Conservation (phyloP, 2,888 invertebrate species). For the Dryococelus australis region DNA sequence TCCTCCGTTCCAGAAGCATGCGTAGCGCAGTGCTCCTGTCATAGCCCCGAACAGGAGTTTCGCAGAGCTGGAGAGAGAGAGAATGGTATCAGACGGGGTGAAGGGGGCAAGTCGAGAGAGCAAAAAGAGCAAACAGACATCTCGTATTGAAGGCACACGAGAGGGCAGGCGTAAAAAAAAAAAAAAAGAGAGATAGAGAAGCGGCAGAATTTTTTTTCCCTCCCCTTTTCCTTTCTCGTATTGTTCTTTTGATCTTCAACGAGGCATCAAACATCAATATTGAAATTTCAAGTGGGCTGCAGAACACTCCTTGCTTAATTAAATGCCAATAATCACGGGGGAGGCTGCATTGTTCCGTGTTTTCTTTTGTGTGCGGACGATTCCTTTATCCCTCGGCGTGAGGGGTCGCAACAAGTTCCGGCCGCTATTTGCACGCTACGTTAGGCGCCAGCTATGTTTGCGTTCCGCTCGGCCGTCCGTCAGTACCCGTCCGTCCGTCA, state of each 20-base stretch:
- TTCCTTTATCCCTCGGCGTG: background rate
- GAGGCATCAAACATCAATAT: conserved; percentile 54
- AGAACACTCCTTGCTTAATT: conserved; percentile 52
- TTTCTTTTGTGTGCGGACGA: conserved; percentile 16
- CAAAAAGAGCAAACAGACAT: conserved; percentile 39
- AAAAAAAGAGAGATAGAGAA: conserved; percentile 32
- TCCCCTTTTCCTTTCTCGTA: conserved; percentile 24
- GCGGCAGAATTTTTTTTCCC: conserved; percentile 29
- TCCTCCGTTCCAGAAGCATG: background rate
- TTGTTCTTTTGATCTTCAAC: conserved; percentile 48
- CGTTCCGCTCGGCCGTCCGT: background rate
- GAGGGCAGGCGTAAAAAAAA: conserved; percentile 13
- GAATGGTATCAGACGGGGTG: conserved; percentile 27
- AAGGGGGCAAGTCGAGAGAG: conserved; percentile 3
- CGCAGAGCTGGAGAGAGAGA: conserved; percentile 13
- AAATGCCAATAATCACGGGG: conserved; percentile 47
- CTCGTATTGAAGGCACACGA: conserved; percentile 35
- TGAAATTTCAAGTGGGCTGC: conserved; percentile 56
- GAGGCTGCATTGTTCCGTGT: conserved; percentile 18
- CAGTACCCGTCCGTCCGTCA: background rate
- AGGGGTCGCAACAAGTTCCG: background rate
- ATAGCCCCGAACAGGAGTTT: background rate
- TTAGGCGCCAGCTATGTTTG: background rate
- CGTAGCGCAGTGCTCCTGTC: background rate
- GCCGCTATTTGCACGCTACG: conserved; percentile 1